Evolutionary conservation across 2,888 invertebrate genomes (phyloP), one percentile per base, ranked within the genome.

Genomic region (Tholera decimalis): DNA sequence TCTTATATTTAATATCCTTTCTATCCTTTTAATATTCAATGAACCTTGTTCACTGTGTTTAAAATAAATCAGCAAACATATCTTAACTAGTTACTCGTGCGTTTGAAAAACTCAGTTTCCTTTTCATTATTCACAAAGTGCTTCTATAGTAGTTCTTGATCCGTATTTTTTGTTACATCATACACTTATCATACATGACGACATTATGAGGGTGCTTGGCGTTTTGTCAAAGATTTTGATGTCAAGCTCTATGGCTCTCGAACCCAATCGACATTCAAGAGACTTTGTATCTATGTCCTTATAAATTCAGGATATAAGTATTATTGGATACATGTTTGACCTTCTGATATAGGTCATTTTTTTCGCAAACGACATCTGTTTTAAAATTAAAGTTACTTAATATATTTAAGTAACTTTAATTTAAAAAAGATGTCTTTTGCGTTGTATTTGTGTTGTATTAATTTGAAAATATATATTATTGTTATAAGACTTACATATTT

Each of bases 191-290:
- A 80, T 79, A 80, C 82, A 76, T 83, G 82, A 78, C 62, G 61
- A 68, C 60, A 62, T 51, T 73, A 56, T 57, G 59, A 86, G 83
- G 50, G 76, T 77, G 71, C 80, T 84, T 69, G 54, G 62, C 49
- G 57, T 77, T 80, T 75, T 73, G 63, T 79, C 79, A 82, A 83
- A 83, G 81, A 85, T 82, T 73, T 75, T 73, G 74, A 58, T 57
- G 43, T 46, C 47, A 50, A 64, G 63, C 56, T 68, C n/a, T n/a
- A n/a, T n/a, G n/a, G 65, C 80, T 43, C 80, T 82, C 61, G 56
- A 79, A 74, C 66, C 63, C 75, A 61, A 80, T 85, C 61, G 71
- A 78, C 58, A 68, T 62, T 67, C 57, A 70, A 80, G 76, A 53
- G 35, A 46, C 53, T 51, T 13, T 59, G 46, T 59, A 30, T 54